These are phyloP conservation scores for Tetrao urogallus DNA, from an alignment of 2,113 vertebrate genomes.

Conservation along the genomic window DNA sequence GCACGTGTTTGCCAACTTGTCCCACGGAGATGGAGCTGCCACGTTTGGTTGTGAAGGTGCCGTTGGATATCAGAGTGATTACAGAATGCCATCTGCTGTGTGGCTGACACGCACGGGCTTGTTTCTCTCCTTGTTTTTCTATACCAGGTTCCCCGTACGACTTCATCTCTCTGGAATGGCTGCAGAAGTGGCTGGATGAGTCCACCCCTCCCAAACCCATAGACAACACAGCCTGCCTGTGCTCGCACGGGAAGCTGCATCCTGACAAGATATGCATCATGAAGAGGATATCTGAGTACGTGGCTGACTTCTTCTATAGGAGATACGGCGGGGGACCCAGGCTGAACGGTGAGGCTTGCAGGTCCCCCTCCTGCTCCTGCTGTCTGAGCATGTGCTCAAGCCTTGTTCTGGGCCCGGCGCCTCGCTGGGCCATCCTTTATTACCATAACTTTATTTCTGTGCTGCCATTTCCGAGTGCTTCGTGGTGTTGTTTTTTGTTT, in stretches of 20 bases:
- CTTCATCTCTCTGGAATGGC: conserved; percentile 94
- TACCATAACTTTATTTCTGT: neutral
- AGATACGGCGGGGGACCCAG: conserved; percentile 92
- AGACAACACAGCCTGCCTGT: conserved; percentile 90
- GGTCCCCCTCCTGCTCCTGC: accelerated
- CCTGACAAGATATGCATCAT: conserved; percentile 90
- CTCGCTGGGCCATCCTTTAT: neutral
- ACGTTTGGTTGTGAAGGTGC: neutral
- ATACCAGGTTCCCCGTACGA: conserved; percentile 86
- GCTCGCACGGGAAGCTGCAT: conserved; percentile 91
- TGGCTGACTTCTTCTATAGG: conserved; percentile 88
- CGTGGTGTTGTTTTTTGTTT: too few relatives aligned
- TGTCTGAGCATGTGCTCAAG: accelerated
- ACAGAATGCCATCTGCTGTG: neutral
- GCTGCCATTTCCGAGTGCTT: neutral
- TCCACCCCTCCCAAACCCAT: conserved; percentile 93
- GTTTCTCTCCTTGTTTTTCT: conserved; percentile 8
- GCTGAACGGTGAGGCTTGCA: conserved; percentile 82
- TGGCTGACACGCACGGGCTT: neutral
- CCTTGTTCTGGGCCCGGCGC: neutral
- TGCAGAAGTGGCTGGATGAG: conserved; percentile 98
- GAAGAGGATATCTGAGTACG: conserved; percentile 90
- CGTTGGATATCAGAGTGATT: neutral
- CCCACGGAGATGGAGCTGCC: neutral
- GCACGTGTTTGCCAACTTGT: neutral